Conservation (phyloP, 1,140 invertebrate genomes). For the Drosophila mauritiana region DNA sequence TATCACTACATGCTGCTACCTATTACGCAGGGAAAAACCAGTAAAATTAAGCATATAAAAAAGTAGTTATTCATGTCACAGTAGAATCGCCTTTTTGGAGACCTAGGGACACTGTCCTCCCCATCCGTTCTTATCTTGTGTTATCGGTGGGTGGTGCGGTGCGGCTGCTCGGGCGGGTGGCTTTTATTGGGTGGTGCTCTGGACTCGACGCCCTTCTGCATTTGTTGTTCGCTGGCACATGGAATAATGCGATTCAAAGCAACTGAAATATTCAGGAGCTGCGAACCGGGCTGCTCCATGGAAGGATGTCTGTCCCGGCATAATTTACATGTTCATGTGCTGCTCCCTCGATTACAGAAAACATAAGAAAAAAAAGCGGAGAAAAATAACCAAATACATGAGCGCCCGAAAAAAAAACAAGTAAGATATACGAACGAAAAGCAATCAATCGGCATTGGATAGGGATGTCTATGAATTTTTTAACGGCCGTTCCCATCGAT, state of each 20-base stretch:
- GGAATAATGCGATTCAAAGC: conserved; percentile 59
- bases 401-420: neutral
- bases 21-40: too few species aligned
- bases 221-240: conserved; percentile 9
- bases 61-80: too few species aligned
- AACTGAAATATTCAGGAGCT: conserved; percentile 62
- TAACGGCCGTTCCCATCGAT: conserved; percentile 59
- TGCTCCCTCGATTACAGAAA: conserved; percentile 21
- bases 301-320: conserved; percentile 1
- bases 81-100: neutral
- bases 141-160: neutral
- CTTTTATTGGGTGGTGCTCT: neutral
- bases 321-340: conserved; percentile 47
- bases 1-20: too few species aligned
- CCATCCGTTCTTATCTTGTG: neutral
- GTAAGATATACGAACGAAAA: conserved; percentile 35
- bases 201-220: conserved; percentile 5
- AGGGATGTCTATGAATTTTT: conserved; percentile 64
- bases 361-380: neutral
- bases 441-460: conserved; percentile 62
- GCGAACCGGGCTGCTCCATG: conserved; percentile 6
- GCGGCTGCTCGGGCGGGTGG: neutral
- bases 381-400: too few species aligned
- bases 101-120: conserved; percentile 12
- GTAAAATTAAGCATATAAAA: too few species aligned